These are phyloP conservation scores for Hedya salicella DNA, from an alignment of 2,888 invertebrate genomes.

Conservation along the genomic window DNA sequence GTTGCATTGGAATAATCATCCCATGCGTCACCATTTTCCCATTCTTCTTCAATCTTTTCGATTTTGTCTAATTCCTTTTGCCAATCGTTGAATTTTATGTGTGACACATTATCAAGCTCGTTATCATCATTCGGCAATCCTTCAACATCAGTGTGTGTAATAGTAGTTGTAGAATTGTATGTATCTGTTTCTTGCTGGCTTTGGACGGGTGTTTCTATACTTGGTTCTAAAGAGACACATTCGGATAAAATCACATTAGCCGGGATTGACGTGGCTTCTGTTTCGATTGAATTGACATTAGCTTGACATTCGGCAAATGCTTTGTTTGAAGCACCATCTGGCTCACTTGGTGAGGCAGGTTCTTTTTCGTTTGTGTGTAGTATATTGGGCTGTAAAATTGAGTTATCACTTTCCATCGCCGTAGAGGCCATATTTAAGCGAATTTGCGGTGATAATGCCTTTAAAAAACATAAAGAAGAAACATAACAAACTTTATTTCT, in stretches of 20 bases:
- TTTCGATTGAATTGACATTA: neutral
- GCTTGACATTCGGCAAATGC: neutral
- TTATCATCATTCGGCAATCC: neutral
- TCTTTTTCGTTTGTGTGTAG: neutral
- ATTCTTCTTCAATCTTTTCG: slow-evolving; percentile 67
- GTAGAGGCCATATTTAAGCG: neutral
- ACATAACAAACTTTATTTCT: neutral
- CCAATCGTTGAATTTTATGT: slow-evolving; percentile 51
- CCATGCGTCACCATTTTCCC: slow-evolving; percentile 75
- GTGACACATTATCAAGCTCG: neutral
- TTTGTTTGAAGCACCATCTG: neutral
- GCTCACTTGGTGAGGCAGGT: neutral
- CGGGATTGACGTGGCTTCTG: neutral
- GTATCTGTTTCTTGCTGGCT: slow-evolving; percentile 5
- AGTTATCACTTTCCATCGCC: neutral
- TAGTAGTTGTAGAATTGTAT: neutral
- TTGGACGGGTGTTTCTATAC: neutral
- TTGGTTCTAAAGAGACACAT: neutral
- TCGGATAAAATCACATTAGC: neutral
- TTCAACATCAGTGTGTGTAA: neutral
- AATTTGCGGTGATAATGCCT: neutral
- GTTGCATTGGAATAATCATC: slow-evolving; percentile 50
- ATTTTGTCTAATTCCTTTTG: slow-evolving; percentile 64
- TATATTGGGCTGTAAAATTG: neutral
- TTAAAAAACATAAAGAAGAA: slow-evolving; percentile 1